Base-by-base conservation (phyloP, 2,888 invertebrate genomes). In the Zonitis immaculata region DNA sequence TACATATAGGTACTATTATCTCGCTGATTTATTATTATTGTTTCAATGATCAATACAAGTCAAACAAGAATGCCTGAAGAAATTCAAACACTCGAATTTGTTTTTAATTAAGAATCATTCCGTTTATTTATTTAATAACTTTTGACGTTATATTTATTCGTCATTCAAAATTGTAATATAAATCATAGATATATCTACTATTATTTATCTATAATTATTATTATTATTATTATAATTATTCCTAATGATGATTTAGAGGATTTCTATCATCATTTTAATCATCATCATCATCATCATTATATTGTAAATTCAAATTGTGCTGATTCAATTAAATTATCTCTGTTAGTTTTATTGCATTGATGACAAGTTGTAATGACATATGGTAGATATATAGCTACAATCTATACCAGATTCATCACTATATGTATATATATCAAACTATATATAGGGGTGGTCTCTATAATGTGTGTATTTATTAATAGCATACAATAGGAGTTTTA, bases 51-150 rank as follows among this genome's bases (percentile, higher is more conserved):
- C 56, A 56, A 56, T 56, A 56, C 43, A 35, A 35, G 49, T 46
- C 47, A 51, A 42, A 42, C 51, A 47, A 56, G 47, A 54, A 39
- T 51, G 49, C 45, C 46, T 42, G 44, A 42, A 46, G 44, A 56
- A 52, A 52, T 47, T 35, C 49, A 57, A 59, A 59, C 53, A 57
- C 48, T 56, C 47, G 48, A 54, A 58, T 58, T 60, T 58, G 60
- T 58, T 60, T 60, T 60, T 60, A 60, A 58, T 60, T 60, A 60
- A 57, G 60, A 43, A 58, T 57, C 55, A 53, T 57, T 59, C 53
- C 54, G 54, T 50, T 52, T 58, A 54, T 56, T 60, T 53, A 56
- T 16, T 11, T n/a, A n/a, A n/a, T n/a, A n/a, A n/a, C n/a, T 16
- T 35, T 35, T 14, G 35, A 4, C 4, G 9, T 9, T n/a, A n/a